Base-by-base conservation (phyloP, 1,140 invertebrate species). In the Pogonomyrmex californicus region DNA sequence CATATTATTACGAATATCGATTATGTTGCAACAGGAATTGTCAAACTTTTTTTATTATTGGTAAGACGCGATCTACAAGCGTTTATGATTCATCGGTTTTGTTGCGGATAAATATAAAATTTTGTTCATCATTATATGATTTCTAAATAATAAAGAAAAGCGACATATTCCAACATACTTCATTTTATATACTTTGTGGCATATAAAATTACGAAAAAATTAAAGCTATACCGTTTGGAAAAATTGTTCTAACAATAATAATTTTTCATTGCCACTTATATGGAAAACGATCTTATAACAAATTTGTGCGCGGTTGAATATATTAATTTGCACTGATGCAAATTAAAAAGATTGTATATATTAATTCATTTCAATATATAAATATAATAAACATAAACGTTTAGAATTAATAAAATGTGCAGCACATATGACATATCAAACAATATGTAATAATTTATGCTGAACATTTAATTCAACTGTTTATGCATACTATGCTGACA, bases 241-340 rank as follows among this genome's bases (percentile, higher is more conserved):
- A 75, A 58, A 23, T 71, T 71, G 36, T 44, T n/a, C 5, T 56
- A 56, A 41, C 41, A 56, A 75, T 58, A 75, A 58, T 75, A 58
- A 75, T 75, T n/a, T 33, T 14, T 77, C 9, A 62, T 44, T 77
- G 41, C 6, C 7, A 12, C 14, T n/a, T 54, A 10, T 36, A 54
- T 7, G 10, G 1, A 73, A 73, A 73, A 60, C n/a, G 41, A 33
- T 77, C 23, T 44, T 62, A 62, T 30, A 56, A 38, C 51, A 5
- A 41, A 75, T 58, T 75, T 54, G 36, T 41, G 6, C 54, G 51
- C 51, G 36, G 36, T 58, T 75, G 36, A 10, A 75, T 73, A 54
- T 54, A 58, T 56, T 38, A 73, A 30, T 75, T 41, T 41, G n/a
- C 54, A 75, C 10, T 58, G 54, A 38, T 41, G 54, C 71, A 58